These are phyloP conservation scores for Rissa tridactyla DNA, from an alignment of 2,113 vertebrate species.

Conservation along the genomic window DNA sequence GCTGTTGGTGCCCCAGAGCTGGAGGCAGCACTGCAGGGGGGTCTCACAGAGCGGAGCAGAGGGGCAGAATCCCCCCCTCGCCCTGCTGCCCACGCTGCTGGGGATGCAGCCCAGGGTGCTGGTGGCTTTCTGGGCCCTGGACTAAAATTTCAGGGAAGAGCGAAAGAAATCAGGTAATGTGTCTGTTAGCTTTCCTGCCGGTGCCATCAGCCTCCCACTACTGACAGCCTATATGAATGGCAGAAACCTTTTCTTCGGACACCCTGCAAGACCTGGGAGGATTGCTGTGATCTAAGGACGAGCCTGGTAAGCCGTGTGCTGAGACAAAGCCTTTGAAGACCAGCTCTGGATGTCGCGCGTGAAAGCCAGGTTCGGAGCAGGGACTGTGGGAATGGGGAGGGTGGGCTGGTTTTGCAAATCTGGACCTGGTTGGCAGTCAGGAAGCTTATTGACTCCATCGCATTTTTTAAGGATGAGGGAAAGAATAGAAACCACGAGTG, in stretches of 20 bases:
- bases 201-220: background rate
- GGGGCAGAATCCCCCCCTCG: background rate
- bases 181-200: background rate
- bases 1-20: background rate
- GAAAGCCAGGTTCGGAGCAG: background rate
- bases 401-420: background rate
- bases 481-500: constrained; percentile 42
- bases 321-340: background rate
- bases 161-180: accelerated
- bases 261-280: background rate
- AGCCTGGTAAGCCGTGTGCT: background rate
- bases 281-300: background rate
- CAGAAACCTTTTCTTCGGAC: background rate
- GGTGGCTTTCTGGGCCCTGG: background rate
- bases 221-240: background rate
- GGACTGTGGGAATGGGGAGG: background rate
- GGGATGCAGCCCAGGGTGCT: background rate
- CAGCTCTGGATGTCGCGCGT: background rate
- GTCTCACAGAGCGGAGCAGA: background rate
- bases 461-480: constrained; percentile 54
- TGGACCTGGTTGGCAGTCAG: background rate
- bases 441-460: background rate
- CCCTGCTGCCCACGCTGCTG: background rate
- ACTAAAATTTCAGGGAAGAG: background rate
- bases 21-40: background rate